Evolutionary conservation across 2,888 invertebrate genomes (phyloP).

Genomic region (Apocheima hispidaria): DNA sequence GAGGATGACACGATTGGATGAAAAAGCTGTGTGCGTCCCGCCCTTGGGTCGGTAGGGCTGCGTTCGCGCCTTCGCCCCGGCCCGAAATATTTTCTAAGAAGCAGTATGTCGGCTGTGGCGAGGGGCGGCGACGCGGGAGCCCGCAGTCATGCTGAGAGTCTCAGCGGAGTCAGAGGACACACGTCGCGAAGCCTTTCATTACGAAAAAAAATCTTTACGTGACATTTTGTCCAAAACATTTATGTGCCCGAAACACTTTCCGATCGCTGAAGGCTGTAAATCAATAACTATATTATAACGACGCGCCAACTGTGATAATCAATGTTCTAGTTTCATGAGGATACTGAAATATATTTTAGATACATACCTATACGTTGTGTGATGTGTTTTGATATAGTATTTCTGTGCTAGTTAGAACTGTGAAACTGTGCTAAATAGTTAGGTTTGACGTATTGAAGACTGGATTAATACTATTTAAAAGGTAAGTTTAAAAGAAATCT

Average conservation of each 20-base stretch:
- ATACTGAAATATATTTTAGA: constrained; percentile 73
- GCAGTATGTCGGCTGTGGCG: constrained; percentile 79
- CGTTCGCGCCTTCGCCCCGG: constrained; percentile 74
- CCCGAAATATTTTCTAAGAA: constrained; percentile 78
- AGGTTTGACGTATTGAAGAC: constrained; percentile 30
- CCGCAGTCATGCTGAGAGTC: constrained; percentile 85
- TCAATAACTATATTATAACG: constrained; percentile 72
- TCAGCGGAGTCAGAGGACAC: constrained; percentile 82
- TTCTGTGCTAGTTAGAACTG: constrained; percentile 56
- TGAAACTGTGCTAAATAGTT: constrained; percentile 35
- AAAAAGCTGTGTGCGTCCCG: constrained; percentile 77
- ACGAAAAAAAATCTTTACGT: constrained; percentile 75
- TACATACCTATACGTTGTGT: constrained; percentile 66
- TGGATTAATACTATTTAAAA: constrained; percentile 36
- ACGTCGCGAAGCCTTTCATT: constrained; percentile 79
- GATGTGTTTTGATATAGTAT: constrained; percentile 71
- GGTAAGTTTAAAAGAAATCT: constrained; percentile 30
- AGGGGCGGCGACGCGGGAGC: constrained; percentile 85
- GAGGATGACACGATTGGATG: constrained; percentile 71
- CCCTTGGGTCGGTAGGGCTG: constrained; percentile 76
- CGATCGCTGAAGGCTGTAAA: constrained; percentile 55
- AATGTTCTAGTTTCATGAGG: constrained; percentile 68
- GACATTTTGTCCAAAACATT: constrained; percentile 72
- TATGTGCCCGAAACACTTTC: constrained; percentile 60
- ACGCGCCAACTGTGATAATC: constrained; percentile 77